Evolutionary conservation across 2,888 invertebrate genomes (phyloP), one percentile per base, ranked within the genome.

Genomic region (Pseudeuparius sepicola): DNA sequence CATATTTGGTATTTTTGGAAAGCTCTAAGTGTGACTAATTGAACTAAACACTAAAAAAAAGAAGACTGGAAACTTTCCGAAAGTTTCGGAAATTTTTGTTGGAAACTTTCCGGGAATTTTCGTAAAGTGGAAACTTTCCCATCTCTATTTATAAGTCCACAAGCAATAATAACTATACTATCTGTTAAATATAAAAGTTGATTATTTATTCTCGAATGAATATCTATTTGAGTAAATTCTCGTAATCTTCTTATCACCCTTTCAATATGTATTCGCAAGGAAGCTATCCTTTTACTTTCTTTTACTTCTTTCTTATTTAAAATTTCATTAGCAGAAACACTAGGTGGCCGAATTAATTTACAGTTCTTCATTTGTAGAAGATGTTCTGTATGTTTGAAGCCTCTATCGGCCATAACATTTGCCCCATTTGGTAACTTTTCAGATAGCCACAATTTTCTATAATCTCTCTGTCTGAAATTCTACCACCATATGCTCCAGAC

Each of bases 241-340:
- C 50, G 29, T 31, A 52, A 11, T 16, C 51, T 36, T 3, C 45
- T 18, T 17, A 55, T 54, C 3, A 50, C 49, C 31, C 53, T 34
- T 45, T 54, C 54, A 26, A 55, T 42, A 41, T 55, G 52, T 14
- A 53, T 54, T 35, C 52, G 25, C 13, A n/a, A n/a, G n/a, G n/a
- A n/a, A n/a, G n/a, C n/a, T n/a, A n/a, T n/a, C n/a, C n/a, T n/a
- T n/a, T n/a, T n/a, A n/a, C n/a, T n/a, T n/a, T 47, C 37, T 11
- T 34, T 31, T 6, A 45, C 49, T 34, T 50, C 44, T 17, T 33
- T 28, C 37, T 46, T 48, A 5, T 36, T 31, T 6, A 32, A 24
- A 35, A 45, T 43, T 29, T 15, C 12, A 11, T 18, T 24, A 13
- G 36, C 14, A 13, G 27, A 34, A 10, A 50, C 47, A 37, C 40